Conservation (phyloP, 2,888 invertebrate genomes). For the Strigamia transsilvanica region DNA sequence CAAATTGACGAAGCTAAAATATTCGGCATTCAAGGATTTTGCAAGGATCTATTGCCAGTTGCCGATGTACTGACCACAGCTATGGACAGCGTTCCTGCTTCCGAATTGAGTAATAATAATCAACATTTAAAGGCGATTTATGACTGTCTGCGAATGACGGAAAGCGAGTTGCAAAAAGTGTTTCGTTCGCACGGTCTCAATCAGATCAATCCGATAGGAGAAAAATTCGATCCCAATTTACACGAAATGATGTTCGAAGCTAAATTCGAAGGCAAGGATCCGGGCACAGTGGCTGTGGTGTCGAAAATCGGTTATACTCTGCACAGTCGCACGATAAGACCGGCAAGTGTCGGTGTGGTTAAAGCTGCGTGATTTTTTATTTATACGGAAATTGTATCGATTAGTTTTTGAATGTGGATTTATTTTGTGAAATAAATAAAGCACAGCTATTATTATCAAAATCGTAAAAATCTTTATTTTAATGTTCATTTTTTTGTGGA, state of each 20-base stretch:
- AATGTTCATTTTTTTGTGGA: too few species aligned
- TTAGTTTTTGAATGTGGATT: too few species aligned
- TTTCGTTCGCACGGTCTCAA: constrained; percentile 90
- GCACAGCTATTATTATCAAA: too few species aligned
- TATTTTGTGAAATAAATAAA: too few species aligned
- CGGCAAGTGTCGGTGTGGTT: constrained; percentile 95
- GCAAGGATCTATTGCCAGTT: constrained; percentile 93
- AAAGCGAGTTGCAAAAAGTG: constrained; percentile 82
- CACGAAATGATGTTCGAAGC: constrained; percentile 95
- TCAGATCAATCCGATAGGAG: constrained; percentile 85
- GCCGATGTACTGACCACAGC: constrained; percentile 90
- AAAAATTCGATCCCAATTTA: constrained; percentile 95
- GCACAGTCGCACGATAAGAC: constrained; percentile 90
- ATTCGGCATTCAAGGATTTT: constrained; percentile 96
- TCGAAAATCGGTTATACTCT: constrained; percentile 96
- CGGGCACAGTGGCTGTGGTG: constrained; percentile 90
- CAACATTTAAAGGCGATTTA: constrained; percentile 83
- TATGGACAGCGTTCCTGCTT: constrained; percentile 85
- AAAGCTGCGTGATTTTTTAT: constrained; percentile 66
- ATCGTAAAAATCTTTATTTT: too few species aligned
- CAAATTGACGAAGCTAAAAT: constrained; percentile 93
- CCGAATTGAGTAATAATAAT: constrained; percentile 74
- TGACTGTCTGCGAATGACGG: constrained; percentile 89
- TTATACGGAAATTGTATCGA: too few species aligned
- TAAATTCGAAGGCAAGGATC: constrained; percentile 79